Base-by-base conservation (phyloP, 2,888 invertebrate species). In the Temnothorax unifasciatus region DNA sequence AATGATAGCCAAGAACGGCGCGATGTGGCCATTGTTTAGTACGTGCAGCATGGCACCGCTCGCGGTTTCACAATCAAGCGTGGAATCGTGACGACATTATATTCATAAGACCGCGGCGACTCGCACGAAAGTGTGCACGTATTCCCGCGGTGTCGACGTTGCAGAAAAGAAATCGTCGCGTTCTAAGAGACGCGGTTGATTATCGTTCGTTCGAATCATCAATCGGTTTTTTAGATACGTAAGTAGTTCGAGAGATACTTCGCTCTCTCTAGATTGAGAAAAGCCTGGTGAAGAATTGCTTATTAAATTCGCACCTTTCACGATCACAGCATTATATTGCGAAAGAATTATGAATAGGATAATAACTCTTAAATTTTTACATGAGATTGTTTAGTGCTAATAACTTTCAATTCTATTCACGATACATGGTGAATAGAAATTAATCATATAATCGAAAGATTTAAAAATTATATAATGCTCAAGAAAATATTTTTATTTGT, bases 1-100 rank as follows among this genome's bases (percentile, higher is more conserved):
- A 64, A 66, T 59, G 71, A 76, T 76, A 83, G 74, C 71, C 57
- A 59, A 66, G 71, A 81, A 81, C 57, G 66, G 64, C 9, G 44
- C 38, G 73, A 44, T 52, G 38, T 29, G 52, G 84, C 89, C 88
- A 92, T 92, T 92, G 92, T 92, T 92, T 90, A 87, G 85, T 86
- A 89, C 89, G 87, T 81, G 85, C 90, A 82, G 88, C 88, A 87
- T 89, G 90, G 90, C 90, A 87, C 87, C 87, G 90, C 85, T 82
- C 82, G 83, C 74, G 87, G 84, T 92, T 92, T 92, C 91, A 89
- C 92, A 92, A 92, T 92, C 89, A 86, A 91, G 90, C 90, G 91
- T 92, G 90, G 92, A 92, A 92, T 92, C 92, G 90, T 92, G 92
- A 92, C 91, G 91, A 91, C 90, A 91, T 91, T 92, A 86, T 86